A percentile compares a stretch with the other conserved stretches of the same genome.
Evolutionary conservation across 2,797 vertebrate species (phyloP).

Genomic region (Ispidina picta): DNA sequence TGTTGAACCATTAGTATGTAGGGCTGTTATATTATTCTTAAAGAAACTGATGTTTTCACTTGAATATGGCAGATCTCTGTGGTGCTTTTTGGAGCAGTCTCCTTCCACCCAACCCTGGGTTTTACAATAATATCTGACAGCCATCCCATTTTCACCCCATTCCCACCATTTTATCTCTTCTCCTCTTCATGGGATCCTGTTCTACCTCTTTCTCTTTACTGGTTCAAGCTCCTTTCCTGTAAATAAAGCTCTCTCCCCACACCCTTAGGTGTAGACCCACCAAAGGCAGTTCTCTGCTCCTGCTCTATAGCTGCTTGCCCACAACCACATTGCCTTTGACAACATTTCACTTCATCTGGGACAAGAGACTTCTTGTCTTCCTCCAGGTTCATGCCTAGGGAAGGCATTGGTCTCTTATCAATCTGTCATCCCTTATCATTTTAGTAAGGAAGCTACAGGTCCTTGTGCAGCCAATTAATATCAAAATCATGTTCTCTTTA

Average conservation of each 20-base stretch:
- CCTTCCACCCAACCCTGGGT: no score
- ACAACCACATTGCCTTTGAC: accelerated
- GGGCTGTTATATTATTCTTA: not conserved
- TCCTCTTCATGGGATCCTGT: not conserved
- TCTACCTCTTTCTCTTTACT: not conserved
- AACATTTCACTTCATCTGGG: not conserved
- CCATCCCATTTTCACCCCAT: not conserved
- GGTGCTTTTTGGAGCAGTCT: not conserved
- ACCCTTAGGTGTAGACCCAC: not conserved
- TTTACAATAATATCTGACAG: not conserved
- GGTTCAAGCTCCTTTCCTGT: not conserved
- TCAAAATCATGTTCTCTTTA: not conserved
- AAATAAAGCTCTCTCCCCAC: not conserved
- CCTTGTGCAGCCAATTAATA: not conserved
- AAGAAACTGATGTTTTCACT: not conserved
- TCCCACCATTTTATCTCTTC: not conserved
- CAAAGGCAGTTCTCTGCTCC: not conserved
- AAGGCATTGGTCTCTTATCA: not conserved
- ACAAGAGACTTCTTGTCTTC: not conserved
- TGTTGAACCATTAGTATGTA: not conserved
- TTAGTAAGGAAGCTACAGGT: not conserved
- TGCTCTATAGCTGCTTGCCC: not conserved
- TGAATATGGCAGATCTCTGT: not conserved
- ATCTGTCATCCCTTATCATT: not conserved
- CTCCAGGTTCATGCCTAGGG: not conserved